These are phyloP conservation scores for Achlya flavicornis DNA, from an alignment of 2,888 invertebrate genomes.

Conservation along the genomic window DNA sequence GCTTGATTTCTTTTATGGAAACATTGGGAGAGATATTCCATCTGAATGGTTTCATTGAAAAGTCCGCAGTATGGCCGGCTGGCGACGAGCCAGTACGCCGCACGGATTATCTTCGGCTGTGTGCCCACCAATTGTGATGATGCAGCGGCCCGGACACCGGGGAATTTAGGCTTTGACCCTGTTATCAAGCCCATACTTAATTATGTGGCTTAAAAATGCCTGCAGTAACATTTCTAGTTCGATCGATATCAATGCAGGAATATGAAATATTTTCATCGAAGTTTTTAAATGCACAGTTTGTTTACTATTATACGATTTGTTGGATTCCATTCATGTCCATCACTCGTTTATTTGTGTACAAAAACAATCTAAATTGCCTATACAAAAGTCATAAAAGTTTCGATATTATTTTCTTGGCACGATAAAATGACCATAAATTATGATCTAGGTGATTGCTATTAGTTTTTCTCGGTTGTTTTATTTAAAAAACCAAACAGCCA, in stretches of 20 bases:
- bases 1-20: slow-evolving; percentile 78
- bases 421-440: neutral
- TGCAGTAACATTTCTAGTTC: slow-evolving; percentile 13
- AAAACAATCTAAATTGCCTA: too few species aligned
- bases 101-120: slow-evolving; percentile 73
- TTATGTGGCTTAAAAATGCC: slow-evolving; percentile 40
- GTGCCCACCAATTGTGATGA: slow-evolving; percentile 76
- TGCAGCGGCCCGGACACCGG: slow-evolving; percentile 57
- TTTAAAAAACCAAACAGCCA: slow-evolving; percentile 16
- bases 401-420: neutral
- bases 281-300: neutral
- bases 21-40: slow-evolving; percentile 81
- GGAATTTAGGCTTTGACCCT: slow-evolving; percentile 59
- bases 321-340: too few species aligned
- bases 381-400: too few species aligned
- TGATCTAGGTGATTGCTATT: neutral
- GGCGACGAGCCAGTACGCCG: slow-evolving; percentile 71
- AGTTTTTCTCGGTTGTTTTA: slow-evolving; percentile 18
- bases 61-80: slow-evolving; percentile 79
- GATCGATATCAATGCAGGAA: slow-evolving; percentile 4
- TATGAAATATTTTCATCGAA: too few species aligned
- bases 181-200: slow-evolving; percentile 57
- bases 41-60: slow-evolving; percentile 80
- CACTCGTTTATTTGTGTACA: too few species aligned
- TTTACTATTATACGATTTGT: too few species aligned